phyloP scores from a whole-genome alignment of 2,888 invertebrate genomes.

The Argyresthia albistria region DNA sequence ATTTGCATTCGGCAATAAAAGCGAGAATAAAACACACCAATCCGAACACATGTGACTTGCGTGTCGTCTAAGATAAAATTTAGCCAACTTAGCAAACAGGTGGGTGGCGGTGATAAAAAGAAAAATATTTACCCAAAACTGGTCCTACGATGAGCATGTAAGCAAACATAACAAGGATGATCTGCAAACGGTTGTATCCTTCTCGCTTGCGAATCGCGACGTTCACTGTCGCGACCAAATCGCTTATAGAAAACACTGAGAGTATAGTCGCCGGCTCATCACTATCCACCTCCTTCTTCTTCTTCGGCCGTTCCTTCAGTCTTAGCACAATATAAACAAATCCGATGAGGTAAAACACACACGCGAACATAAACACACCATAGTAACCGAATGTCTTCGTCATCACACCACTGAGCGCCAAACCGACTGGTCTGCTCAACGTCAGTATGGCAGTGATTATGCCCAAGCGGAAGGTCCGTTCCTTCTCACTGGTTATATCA shows the following conservation, averaged over 20 bases:
- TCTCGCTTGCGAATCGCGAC: conserved; percentile 50
- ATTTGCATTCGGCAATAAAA: conserved; percentile 42
- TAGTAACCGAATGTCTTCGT: conserved; percentile 61
- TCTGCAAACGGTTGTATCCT: conserved; percentile 47
- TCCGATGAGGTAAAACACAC: conserved; percentile 52
- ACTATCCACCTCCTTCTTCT: conserved; percentile 31
- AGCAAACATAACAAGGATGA: conserved; percentile 52
- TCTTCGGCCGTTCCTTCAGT: conserved; percentile 44
- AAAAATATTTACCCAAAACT: conserved; percentile 46
- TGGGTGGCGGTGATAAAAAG: no score
- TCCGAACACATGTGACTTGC: conserved; percentile 26
- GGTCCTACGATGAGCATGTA: conserved; percentile 69
- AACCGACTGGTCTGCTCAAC: conserved; percentile 64
- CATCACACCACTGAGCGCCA: conserved; percentile 68
- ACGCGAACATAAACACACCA: conserved; percentile 55
- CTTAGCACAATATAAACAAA: conserved; percentile 56
- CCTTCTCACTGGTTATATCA: conserved; percentile 71
- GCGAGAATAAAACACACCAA: conserved; percentile 35
- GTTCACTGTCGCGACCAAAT: conserved; percentile 58
- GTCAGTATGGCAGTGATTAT: conserved; percentile 70
- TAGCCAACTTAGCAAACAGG: no score
- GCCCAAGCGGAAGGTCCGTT: conserved; percentile 75
- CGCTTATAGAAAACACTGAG: conserved; percentile 45
- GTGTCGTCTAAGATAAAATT: no score
- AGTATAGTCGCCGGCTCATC: conserved; percentile 32